Percentiles rank a stretch among this genome's conserved stretches.
Evolutionary conservation across 2,797 vertebrate genomes (phyloP).

Genomic region (Bufotes viridis): DNA sequence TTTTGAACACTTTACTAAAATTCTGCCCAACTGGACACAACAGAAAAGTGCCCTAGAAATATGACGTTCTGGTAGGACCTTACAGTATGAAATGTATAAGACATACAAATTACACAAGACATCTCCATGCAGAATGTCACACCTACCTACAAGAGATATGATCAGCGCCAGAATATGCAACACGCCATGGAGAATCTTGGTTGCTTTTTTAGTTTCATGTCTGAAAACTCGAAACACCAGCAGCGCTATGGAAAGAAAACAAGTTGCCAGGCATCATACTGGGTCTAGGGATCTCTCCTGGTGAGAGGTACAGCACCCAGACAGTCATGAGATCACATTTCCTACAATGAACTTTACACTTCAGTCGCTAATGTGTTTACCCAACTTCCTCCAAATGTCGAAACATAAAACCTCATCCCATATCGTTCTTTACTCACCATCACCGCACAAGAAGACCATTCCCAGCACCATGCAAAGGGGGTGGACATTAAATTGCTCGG

Average conservation of each 20-base stretch:
- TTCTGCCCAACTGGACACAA: no score
- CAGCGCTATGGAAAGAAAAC: constrained; percentile 76
- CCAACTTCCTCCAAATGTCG: not conserved
- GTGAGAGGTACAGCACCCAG: not conserved
- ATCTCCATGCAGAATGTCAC: not conserved
- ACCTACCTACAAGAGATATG: constrained; percentile 84
- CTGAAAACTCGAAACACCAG: constrained; percentile 93
- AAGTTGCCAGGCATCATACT: not conserved
- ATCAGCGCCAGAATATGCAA: constrained; percentile 85
- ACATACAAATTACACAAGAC: not conserved
- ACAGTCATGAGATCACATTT: not conserved
- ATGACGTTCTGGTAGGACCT: not conserved
- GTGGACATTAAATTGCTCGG: constrained; percentile 83
- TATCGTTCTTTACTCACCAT: constrained; percentile 72
- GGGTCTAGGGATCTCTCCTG: not conserved
- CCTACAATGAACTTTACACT: not conserved
- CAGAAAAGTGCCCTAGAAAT: no score
- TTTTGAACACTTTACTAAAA: no score
- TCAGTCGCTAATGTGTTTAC: not conserved
- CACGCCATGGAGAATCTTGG: constrained; percentile 86
- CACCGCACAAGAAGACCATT: constrained; percentile 87
- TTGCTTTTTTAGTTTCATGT: constrained; percentile 83
- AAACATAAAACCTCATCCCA: not conserved
- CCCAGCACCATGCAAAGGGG: constrained; percentile 90
- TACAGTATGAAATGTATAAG: not conserved